Percentiles rank a stretch among this genome's conserved stretches.
Conservation (phyloP, 2,113 vertebrate species). For the Litocranius walleri region DNA sequence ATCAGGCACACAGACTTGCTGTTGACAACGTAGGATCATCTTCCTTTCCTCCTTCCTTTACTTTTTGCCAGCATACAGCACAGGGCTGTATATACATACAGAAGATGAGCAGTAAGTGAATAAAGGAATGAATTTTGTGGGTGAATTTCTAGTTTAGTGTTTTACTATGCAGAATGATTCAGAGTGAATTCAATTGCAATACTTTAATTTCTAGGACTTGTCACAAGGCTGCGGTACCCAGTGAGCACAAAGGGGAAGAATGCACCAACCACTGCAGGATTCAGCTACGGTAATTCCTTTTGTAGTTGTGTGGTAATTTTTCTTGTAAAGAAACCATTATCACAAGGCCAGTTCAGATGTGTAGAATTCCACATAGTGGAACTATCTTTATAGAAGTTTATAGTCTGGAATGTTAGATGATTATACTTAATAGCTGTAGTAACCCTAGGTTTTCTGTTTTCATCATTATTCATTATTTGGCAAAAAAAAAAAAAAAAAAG, state of each 20-base stretch:
- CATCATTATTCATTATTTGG: background rate
- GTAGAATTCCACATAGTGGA: background rate
- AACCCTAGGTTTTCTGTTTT: background rate
- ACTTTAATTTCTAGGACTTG: conserved; percentile 84
- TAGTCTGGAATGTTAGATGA: background rate
- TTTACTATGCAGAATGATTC: background rate
- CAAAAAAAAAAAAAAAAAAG: background rate
- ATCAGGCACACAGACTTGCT: background rate
- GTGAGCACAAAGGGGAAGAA: conserved; percentile 84
- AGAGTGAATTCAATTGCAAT: background rate
- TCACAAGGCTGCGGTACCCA: conserved; percentile 91
- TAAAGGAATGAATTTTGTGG: background rate
- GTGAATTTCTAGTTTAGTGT: background rate
- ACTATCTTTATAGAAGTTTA: background rate
- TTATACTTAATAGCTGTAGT: background rate
- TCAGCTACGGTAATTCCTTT: conserved; percentile 91
- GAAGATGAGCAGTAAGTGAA: background rate
- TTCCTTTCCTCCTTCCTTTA: background rate
- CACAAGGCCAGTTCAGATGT: background rate
- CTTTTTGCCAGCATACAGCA: background rate
- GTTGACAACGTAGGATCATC: background rate
- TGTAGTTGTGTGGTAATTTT: background rate
- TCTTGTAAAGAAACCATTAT: background rate
- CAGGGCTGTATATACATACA: background rate
- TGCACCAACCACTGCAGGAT: conserved; percentile 91